A percentile compares a stretch with the other conserved stretches of the same genome.
These are phyloP conservation scores for Melipona quadrifasciata DNA, from an alignment of 1,140 invertebrate genomes.

Conservation along the genomic window DNA sequence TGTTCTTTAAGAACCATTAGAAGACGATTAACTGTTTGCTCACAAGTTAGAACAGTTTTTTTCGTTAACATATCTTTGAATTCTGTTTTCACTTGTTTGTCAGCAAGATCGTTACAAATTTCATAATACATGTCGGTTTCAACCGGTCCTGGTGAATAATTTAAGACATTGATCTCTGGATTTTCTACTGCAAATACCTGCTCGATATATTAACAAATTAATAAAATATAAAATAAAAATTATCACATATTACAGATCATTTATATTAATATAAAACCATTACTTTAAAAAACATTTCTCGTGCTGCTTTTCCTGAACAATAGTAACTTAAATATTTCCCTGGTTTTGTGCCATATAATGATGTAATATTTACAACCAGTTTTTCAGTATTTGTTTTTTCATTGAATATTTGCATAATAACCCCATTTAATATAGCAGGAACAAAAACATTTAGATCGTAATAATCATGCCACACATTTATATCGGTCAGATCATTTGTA, in stretches of 20 bases:
- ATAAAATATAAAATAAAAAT: background rate
- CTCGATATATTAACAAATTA: slow-evolving; percentile 8
- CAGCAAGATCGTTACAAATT: slow-evolving; percentile 83
- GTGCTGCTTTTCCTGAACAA: slow-evolving; percentile 93
- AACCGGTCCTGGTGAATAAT: slow-evolving; percentile 96
- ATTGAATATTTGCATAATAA: slow-evolving; percentile 86
- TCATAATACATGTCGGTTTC: slow-evolving; percentile 94
- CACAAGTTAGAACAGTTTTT: slow-evolving; percentile 87
- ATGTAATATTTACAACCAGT: slow-evolving; percentile 93
- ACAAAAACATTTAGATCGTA: slow-evolving; percentile 92
- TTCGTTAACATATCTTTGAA: slow-evolving; percentile 84
- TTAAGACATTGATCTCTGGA: slow-evolving; percentile 89
- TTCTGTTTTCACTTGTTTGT: slow-evolving; percentile 83
- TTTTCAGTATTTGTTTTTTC: slow-evolving; percentile 77
- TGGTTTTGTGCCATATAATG: slow-evolving; percentile 89
- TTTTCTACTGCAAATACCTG: slow-evolving; percentile 91
- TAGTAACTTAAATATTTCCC: slow-evolving; percentile 90
- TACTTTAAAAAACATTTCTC: slow-evolving; percentile 95
- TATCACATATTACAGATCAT: background rate
- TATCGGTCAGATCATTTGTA: slow-evolving; percentile 84
- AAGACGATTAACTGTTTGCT: slow-evolving; percentile 89
- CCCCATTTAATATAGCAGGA: slow-evolving; percentile 88
- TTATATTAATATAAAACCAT: background rate
- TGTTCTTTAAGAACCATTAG: slow-evolving; percentile 87
- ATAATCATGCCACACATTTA: slow-evolving; percentile 85